Evolutionary conservation across 2,113 vertebrate genomes (phyloP).

Genomic region (Equus quagga): DNA sequence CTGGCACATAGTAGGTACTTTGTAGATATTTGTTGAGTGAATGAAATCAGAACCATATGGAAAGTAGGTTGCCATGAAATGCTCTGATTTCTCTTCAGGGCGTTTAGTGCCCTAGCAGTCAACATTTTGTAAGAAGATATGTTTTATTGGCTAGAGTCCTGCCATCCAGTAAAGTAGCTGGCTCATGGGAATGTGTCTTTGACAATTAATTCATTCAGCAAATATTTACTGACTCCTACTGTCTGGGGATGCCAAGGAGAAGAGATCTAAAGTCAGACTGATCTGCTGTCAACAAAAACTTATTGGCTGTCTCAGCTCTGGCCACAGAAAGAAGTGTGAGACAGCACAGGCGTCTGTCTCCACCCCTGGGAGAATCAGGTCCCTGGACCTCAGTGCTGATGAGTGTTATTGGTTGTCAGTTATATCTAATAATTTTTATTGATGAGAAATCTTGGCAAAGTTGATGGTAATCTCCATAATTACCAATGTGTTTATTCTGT

Average conservation of each 20-base stretch:
- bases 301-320: background rate
- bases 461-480: conserved; percentile 13
- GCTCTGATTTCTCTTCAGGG: background rate
- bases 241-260: background rate
- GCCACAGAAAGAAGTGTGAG: background rate
- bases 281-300: background rate
- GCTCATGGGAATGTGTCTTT: conserved; percentile 56
- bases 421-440: conserved; percentile 15
- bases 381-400: background rate
- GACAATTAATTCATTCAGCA: conserved; percentile 64
- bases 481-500: background rate
- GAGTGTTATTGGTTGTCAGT: conserved; percentile 54
- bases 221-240: conserved; percentile 33
- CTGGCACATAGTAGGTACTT: background rate
- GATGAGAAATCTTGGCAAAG: background rate
- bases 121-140: conserved; percentile 58
- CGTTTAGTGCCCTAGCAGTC: background rate
- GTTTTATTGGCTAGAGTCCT: conserved; percentile 31
- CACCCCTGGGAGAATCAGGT: background rate
- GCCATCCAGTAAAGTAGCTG: conserved; percentile 22
- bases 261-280: background rate
- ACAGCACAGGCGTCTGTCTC: background rate
- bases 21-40: background rate
- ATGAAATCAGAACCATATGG: background rate
- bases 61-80: background rate